These are phyloP conservation scores for Scopus umbretta DNA, from an alignment of 2,113 vertebrate genomes.

Conservation along the genomic window DNA sequence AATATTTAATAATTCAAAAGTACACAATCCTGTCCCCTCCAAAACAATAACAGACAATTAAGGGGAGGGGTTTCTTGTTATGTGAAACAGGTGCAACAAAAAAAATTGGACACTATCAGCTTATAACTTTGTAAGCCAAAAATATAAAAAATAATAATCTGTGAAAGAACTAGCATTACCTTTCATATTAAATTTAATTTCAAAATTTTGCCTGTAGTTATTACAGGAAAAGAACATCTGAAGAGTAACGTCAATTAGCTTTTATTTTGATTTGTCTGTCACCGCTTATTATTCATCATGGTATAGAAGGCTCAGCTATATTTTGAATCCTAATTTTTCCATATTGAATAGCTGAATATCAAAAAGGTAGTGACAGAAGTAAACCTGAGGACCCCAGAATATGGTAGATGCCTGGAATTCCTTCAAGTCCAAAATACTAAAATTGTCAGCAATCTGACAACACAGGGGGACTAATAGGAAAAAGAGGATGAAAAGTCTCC, in stretches of 20 bases:
- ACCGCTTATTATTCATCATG: constrained; percentile 20
- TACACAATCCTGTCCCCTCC: background rate
- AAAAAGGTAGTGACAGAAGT: background rate
- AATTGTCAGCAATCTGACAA: background rate
- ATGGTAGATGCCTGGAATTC: background rate
- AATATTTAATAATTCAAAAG: background rate
- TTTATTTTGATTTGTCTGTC: constrained; percentile 36
- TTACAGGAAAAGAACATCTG: background rate
- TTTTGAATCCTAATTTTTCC: constrained; percentile 19
- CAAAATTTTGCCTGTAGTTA: background rate
- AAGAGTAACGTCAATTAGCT: constrained; percentile 17
- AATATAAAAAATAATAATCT: background rate
- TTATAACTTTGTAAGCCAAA: background rate
- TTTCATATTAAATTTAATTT: background rate
- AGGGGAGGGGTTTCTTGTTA: rapidly evolving
- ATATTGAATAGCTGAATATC: background rate
- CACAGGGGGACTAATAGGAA: background rate
- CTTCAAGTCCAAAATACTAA: background rate
- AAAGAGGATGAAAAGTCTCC: background rate
- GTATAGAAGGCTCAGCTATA: constrained; percentile 7
- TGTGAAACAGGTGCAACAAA: background rate
- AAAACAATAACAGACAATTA: background rate
- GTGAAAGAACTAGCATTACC: background rate
- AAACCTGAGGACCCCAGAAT: background rate
- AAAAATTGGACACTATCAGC: background rate